Evolutionary conservation across 2,888 invertebrate genomes (phyloP).

Genomic region (Hydrotaea cyrtoneurina): DNA sequence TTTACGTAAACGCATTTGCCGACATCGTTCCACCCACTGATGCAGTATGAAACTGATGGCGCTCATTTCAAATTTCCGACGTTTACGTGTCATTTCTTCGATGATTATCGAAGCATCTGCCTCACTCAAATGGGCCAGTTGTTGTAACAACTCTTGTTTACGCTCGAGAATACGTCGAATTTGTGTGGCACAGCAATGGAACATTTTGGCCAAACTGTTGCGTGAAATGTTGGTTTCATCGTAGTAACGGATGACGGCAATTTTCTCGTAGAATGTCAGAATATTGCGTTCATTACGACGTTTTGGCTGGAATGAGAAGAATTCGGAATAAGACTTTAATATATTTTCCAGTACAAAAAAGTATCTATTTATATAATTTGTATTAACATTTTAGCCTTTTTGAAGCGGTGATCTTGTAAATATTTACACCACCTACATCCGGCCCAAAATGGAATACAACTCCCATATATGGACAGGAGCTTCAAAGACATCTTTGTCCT

Average conservation of each 20-base stretch:
- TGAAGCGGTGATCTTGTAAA: too few species aligned
- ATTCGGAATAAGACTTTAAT: background rate
- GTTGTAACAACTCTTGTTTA: conserved; percentile 76
- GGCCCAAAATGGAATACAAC: too few species aligned
- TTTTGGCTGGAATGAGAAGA: conserved; percentile 69
- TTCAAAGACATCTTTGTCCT: too few species aligned
- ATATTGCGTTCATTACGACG: conserved; percentile 78
- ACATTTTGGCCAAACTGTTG: conserved; percentile 79
- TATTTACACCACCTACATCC: too few species aligned
- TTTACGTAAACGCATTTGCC: conserved; percentile 73
- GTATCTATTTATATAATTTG: too few species aligned
- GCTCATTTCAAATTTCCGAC: conserved; percentile 79
- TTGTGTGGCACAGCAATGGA: conserved; percentile 79
- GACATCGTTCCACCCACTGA: conserved; percentile 79
- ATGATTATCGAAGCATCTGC: conserved; percentile 77
- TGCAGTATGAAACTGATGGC: conserved; percentile 78
- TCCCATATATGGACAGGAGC: too few species aligned
- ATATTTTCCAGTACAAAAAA: too few species aligned
- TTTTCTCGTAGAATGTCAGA: conserved; percentile 78
- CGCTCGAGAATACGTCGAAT: conserved; percentile 78
- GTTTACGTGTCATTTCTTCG: conserved; percentile 78
- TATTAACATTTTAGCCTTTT: too few species aligned
- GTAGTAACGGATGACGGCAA: conserved; percentile 79
- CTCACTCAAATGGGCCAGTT: conserved; percentile 77
- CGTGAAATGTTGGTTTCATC: conserved; percentile 78